Percentiles rank a stretch among this genome's conserved stretches.
phyloP scores from a whole-genome alignment of 1,140 invertebrate species.

The Aethina tumida region DNA sequence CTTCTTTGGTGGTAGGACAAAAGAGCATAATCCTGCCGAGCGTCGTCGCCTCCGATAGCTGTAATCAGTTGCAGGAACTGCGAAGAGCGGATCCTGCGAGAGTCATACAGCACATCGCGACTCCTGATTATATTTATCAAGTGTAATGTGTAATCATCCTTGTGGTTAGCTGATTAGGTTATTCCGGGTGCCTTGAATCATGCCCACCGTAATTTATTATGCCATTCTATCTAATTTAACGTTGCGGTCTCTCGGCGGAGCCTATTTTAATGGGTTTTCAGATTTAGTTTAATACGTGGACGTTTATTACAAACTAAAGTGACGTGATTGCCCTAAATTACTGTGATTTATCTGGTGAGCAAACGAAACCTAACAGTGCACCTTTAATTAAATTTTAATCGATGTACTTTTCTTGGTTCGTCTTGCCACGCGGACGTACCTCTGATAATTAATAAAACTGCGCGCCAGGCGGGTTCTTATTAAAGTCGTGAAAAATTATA shows the following conservation, averaged over 20 bases:
- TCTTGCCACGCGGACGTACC: too few species aligned
- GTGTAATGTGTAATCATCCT: conserved; percentile 29
- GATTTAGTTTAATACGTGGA: conserved; percentile 23
- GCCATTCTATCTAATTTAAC: conserved; percentile 28
- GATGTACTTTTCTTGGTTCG: too few species aligned
- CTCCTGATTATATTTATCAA: conserved; percentile 20
- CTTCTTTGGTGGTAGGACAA: too few species aligned
- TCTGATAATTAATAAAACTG: too few species aligned
- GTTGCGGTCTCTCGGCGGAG: conserved; percentile 20
- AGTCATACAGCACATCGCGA: neutral
- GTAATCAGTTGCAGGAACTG: too few species aligned
- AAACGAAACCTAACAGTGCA: conserved; percentile 1
- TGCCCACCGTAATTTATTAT: conserved; percentile 26
- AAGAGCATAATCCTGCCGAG: too few species aligned
- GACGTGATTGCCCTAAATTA: conserved; percentile 16
- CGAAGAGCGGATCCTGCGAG: too few species aligned
- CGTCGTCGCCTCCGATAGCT: too few species aligned
- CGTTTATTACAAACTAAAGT: conserved; percentile 16
- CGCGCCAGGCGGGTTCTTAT: too few species aligned
- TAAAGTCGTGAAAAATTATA: too few species aligned
- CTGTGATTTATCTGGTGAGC: conserved; percentile 7
- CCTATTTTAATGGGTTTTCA: conserved; percentile 26
- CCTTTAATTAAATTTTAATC: too few species aligned
- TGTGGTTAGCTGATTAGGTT: conserved; percentile 29
- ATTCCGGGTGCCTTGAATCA: conserved; percentile 26